Base-by-base conservation (phyloP, 2,113 vertebrate genomes). In the Excalfactoria chinensis region DNA sequence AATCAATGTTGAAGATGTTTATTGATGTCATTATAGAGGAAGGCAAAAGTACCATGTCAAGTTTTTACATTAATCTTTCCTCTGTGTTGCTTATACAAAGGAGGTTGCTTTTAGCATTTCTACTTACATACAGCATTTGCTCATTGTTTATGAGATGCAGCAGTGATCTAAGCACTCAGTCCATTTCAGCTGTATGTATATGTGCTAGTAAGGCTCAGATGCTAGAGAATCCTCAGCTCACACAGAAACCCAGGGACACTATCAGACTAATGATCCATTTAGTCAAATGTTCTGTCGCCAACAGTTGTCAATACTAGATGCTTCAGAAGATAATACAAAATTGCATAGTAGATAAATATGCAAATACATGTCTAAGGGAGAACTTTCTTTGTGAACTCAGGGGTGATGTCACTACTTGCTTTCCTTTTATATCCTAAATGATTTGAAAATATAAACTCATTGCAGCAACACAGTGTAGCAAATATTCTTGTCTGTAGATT, bases 1-100 rank as follows among this genome's bases (percentile, higher is more conserved):
- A 95, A 84, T 91, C 88, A 88, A 77, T 95, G 68, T 35, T 71
- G 49, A 84, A 91, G 56, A 83, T 91, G 51, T 51, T 89, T 86
- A 83, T 77, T 85, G 64, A 85, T 91, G 43, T 80, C 41, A 71
- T 80, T 94, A 70, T 6, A 88, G 10, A 18, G 43, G 25, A 89
- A 87, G 34, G 22, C 37, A 89, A 67, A 86, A 93, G 49, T 43
- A 59, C 30, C 6, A 34, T 7, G 17, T 63, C 68, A 80, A 71
- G 68, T 77, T 60, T 87, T 95, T 83, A 48, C 56, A 81, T 86
- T 77, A 73, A 74, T 77, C 17, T 89, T 80, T 74, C 40, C 43
- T 60, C 5, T 43, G 6, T 35, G 40, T 85, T 89, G 40, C 25
- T 74, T 37, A 13, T 28, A 55, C 59, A 86, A 74, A 1, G 5